Evolutionary conservation across 2,113 vertebrate genomes (phyloP), one percentile per base, ranked within the genome.

Genomic region (Mormoops blainvillei): DNA sequence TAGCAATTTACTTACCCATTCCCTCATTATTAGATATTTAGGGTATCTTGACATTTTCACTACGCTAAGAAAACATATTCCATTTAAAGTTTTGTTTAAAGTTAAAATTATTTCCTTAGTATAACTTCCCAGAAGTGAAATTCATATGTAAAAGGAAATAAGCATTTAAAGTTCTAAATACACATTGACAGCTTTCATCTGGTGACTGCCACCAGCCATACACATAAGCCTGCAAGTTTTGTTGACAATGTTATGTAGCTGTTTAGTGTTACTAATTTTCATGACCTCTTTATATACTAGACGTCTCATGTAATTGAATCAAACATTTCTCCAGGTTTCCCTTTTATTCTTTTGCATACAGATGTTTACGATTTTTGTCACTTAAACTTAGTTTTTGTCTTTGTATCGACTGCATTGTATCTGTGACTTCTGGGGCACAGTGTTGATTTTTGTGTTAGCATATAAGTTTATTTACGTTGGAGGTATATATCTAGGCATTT

Each of bases 1-100:
- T 48, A 76, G 83, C 28, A 87, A 94, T 73, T 94, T 76, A 94
- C 28, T 91, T 93, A 94, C 78, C n/a, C 48, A 65, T 41, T 90
- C 22, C 91, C 36, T 68, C 26, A 54, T 56, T 68, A 90, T 83
- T 83, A 74, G 38, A 36, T 78, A 90, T 84, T 77, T 68, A 91
- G 11, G 8, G 41, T 88, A 22, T 85, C 89, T 61, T 73, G 8
- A 81, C 89, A 24, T 83, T 38, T 89, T 93, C 33, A 78, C 24
- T 87, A 67, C 24, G 38, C n/a, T 87, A 91, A 91, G 74, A 80
- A 82, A 96, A 71, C 8, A 1, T 38, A 28, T 80, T 41, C 19
- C 86, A 14, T 67, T 89, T 54, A 83, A 84, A 89, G 43, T 58
- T 87, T 36, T 63, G 4, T 54, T 94, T 89, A 86, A 92, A 81